Evolutionary conservation across 1,140 invertebrate genomes (phyloP), one percentile per base, ranked within the genome.

Genomic region (Steinernema khuongi): DNA sequence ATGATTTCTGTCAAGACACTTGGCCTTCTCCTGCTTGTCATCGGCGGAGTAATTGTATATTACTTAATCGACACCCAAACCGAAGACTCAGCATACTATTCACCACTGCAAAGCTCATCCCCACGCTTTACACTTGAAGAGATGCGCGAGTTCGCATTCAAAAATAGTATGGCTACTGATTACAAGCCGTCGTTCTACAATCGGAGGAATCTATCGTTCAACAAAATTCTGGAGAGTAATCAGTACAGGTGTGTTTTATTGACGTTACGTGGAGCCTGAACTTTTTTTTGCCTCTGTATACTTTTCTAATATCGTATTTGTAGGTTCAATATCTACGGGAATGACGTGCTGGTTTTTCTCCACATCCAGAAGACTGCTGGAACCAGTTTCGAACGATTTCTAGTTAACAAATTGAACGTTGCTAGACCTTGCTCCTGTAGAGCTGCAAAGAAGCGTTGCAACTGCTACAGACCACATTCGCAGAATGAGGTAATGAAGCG

Each of bases 271-370:
- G 29, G 26, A 14, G 29, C 17, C 1, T n/a, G 60, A 36, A 17
- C 17, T 4, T 17, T 32, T 33, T 60, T 17, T 73, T 18, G 31
- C 22, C 14, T 26, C 30, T 71, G 71, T 22, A 22, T 1, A 32
- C 22, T 14, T 1, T 68, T 76, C 67, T 76, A 31, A 29, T 70
- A 4, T 70, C 32, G 1, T 60, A 31, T 31, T 79, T 73, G 32
- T 44, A 77, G 75, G 29, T 87, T 87, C 73, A 80, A 86, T 72
- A 82, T 95, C 83, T 91, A 92, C 84, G 91, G 91, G 4, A 91
- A 92, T 80, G 96, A 98, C 88, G 95, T 98, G 22, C 92, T 99
- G 88, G 94, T 99, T 22, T 98, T 98, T 86, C 87, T 99, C 50
- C 95, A 98, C 85, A 97, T 99, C 86, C 96, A 98, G 87, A 98